Conservation (phyloP, 2,113 vertebrate genomes). For the Sardina pilchardus region DNA sequence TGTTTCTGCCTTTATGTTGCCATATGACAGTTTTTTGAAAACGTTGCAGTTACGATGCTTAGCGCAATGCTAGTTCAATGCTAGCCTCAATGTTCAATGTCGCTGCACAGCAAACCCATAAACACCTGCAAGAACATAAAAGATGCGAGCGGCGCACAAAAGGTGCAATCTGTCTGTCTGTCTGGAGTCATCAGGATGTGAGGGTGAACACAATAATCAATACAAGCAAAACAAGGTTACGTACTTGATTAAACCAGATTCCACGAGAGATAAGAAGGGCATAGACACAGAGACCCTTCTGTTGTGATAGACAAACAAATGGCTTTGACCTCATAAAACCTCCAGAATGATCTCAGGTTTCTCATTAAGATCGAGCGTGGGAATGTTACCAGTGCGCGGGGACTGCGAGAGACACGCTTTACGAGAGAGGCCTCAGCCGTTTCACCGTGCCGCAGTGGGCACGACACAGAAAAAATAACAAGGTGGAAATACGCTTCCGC, state of each 20-base stretch:
- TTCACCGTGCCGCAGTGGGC: neutral
- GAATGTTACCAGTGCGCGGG: conserved; percentile 59
- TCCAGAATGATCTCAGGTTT: conserved; percentile 63
- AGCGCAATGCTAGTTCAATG: too few relatives aligned
- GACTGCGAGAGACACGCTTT: conserved; percentile 44
- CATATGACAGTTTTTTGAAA: too few relatives aligned
- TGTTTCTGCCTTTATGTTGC: too few relatives aligned
- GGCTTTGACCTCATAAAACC: conserved; percentile 74
- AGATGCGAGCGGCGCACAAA: too few relatives aligned
- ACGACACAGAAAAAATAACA: neutral
- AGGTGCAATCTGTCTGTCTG: neutral
- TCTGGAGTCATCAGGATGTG: neutral
- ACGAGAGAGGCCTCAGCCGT: conserved; percentile 28
- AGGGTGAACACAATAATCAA: neutral
- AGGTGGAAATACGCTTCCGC: neutral
- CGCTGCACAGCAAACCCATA: neutral
- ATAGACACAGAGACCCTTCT: conserved; percentile 55
- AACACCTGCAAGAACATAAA: too few relatives aligned
- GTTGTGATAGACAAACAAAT: conserved; percentile 66
- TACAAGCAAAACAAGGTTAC: conserved; percentile 51
- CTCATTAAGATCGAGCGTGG: conserved; percentile 72
- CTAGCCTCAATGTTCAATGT: too few relatives aligned
- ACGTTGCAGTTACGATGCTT: too few relatives aligned
- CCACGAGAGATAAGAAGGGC: conserved; percentile 61
- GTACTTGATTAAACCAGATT: conserved; percentile 68